Percentiles rank a stretch among this genome's conserved stretches.
phyloP scores from a whole-genome alignment of 2,888 invertebrate species.

The Drosophila colorata region DNA sequence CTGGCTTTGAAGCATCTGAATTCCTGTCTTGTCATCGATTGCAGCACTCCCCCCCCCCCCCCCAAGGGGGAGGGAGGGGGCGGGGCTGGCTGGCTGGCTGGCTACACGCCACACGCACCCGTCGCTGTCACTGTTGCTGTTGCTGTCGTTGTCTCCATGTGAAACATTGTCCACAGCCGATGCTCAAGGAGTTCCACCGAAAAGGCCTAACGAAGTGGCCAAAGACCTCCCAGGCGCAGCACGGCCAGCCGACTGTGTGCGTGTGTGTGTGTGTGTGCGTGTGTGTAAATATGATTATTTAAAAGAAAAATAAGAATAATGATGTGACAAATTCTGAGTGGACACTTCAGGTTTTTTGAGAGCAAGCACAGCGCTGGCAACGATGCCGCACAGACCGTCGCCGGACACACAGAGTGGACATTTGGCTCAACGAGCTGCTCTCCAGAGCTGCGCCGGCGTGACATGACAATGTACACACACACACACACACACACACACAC shows the following conservation, averaged over 20 bases:
- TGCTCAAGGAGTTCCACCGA: slow-evolving; percentile 70
- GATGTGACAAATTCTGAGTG: slow-evolving; percentile 82
- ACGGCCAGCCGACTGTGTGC: slow-evolving; percentile 11
- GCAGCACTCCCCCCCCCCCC: background rate
- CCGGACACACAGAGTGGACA: slow-evolving; percentile 51
- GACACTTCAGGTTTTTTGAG: slow-evolving; percentile 68
- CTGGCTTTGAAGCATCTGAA: background rate
- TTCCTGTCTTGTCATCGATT: slow-evolving; percentile 27
- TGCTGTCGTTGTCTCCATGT: slow-evolving; percentile 52
- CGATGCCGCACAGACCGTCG: slow-evolving; percentile 35
- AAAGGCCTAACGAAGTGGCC: slow-evolving; percentile 71
- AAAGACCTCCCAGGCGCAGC: slow-evolving; percentile 70
- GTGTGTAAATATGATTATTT: slow-evolving; percentile 71
- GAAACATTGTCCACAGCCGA: slow-evolving; percentile 64
- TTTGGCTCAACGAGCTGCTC: slow-evolving; percentile 40
- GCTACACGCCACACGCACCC: slow-evolving; percentile 14
- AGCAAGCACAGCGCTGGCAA: slow-evolving; percentile 34
- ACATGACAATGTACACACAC: slow-evolving; percentile 50
- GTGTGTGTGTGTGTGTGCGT: slow-evolving; percentile 10
- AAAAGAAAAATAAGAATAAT: slow-evolving; percentile 82
- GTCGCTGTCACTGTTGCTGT: slow-evolving; percentile 46
- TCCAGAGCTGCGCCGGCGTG: slow-evolving; percentile 34
- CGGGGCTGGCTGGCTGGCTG: background rate
- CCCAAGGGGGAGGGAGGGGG: background rate
- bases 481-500: slow-evolving; percentile 7